Base-by-base conservation (phyloP, 1,140 invertebrate species). In the Drosophila lacteicornis region DNA sequence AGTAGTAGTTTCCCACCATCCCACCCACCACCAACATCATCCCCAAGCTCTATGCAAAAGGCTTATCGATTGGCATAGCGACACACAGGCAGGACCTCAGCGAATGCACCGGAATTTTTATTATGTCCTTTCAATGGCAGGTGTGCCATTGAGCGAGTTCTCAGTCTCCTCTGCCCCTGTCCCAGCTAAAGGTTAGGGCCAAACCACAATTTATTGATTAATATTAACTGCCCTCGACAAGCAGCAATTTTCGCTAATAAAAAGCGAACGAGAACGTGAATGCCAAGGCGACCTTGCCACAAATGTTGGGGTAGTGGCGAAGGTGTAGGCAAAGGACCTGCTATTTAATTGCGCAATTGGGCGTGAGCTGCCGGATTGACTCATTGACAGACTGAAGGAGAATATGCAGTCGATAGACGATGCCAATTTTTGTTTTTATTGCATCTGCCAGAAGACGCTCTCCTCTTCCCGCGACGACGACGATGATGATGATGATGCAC, bases 31-130 rank as follows among this genome's bases (percentile, higher is more conserved):
- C 19, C 12, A 45, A 9, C 47, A n/a, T 4, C 36, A 17, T 8
- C 19, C 50, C 19, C 49, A 51, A 19, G 25, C n/a, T 68, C 84
- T 87, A 87, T 87, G 83, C 83, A 80, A 87, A 87, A 46, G 71
- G 71, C 65, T 75, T 83, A 88, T 88, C 85, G 85, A 88, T 84
- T 88, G 68, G 66, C 73, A 84, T 80, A 69, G 84, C 84, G 60
- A 80, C 83, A 80, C 84, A 79, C 60, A 47, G 69, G 36, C 47
- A 50, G 66, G 53, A 58, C 71, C 46, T 63, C 49, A 53, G 25
- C 67, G 46, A 75, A 85, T 85, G 82, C 82, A 81, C 75, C 27
- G 84, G 85, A 80, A 88, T 88, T 90, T 88, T 84, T 79, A 84
- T 90, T 87, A 86, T 80, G 79, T 87, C 66, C 75, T 68, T 87